Evolutionary conservation across 2,797 vertebrate genomes (phyloP), one percentile per base, ranked within the genome.

Genomic region (Helicolenus hilgendorfi): DNA sequence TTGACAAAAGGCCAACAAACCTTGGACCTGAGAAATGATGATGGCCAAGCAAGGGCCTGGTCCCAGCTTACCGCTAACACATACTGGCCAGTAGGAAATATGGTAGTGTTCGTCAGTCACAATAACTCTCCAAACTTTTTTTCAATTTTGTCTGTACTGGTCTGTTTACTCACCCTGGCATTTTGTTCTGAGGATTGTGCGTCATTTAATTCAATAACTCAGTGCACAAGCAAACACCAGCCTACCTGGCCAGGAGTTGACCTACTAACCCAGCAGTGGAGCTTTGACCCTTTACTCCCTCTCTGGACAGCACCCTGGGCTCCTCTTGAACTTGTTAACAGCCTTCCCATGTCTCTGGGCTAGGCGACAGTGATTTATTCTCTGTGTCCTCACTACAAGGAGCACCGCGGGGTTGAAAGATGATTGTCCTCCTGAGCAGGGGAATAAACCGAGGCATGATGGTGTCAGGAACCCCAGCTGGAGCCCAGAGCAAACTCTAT

Each of bases 251-350:
- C 82, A 58, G 71, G 33, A 71, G 27, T 33, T 79, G 71, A 83
- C 84, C 89, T 38, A 41, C 70, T 75, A 69, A 77, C 82, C 83
- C 75, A 22, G 77, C 75, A 14, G 68, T 72, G 64, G 56, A 18
- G 68, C 71, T 88, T 35, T 88, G 87, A 85, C 82, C 83, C 13
- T 79, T 84, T 35, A 73, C 78, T 41, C 68, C 31, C 26, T 69
- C 79, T 87, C 70, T 36, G 73, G 82, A 73, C 58, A 27, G 29
- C 83, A 79, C 72, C 78, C 62, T 7, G 7, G 49, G 41, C 67
- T 67, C 83, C 70, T 87, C 72, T 87, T 88, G 87, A 88, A 89
- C 89, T 83, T 93, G 92, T 92, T 94, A 90, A 78, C 83, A 87
- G 81, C 73, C 64, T 45, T 75, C 58, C 58, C 18, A 41, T 80